Percentiles rank a stretch among this genome's conserved stretches.
Evolutionary conservation across 2,113 vertebrate species (phyloP).

Genomic region (Pollachius pollachius): DNA sequence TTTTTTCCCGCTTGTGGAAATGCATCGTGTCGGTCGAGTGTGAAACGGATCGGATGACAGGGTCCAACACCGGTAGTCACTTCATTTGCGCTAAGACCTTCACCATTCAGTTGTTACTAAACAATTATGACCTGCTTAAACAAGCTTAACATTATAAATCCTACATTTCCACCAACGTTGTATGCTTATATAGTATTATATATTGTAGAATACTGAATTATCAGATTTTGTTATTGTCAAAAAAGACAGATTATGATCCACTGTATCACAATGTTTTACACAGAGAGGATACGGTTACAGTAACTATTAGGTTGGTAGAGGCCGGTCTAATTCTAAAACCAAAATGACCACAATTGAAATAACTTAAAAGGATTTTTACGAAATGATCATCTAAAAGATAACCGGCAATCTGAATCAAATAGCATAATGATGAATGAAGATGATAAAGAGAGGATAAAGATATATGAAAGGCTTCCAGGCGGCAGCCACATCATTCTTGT

Average conservation of each 20-base stretch:
- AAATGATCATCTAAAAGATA: too few species aligned
- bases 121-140: constrained; percentile 23
- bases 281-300: too few species aligned
- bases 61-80: constrained; percentile 22
- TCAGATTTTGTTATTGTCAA: too few species aligned
- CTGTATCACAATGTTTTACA: too few species aligned
- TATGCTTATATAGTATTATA: neutral
- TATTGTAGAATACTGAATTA: too few species aligned
- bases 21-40: constrained; percentile 19
- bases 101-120: constrained; percentile 44
- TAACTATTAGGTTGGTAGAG: too few species aligned
- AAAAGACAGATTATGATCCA: too few species aligned
- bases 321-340: too few species aligned
- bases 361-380: too few species aligned
- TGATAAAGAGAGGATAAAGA: constrained; percentile 28
- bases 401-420: neutral
- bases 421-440: constrained; percentile 7
- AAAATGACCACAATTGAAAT: too few species aligned
- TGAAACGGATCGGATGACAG: constrained; percentile 41
- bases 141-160: constrained; percentile 15
- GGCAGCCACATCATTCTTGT: constrained; percentile 51
- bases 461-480: constrained; percentile 17
- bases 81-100: constrained; percentile 42
- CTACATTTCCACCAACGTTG: neutral
- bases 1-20: constrained; percentile 28